These are phyloP conservation scores for Sycon ciliatum DNA, from an alignment of 37 sponge, comb jelly and placozoan genomes.

Conservation along the genomic window DNA sequence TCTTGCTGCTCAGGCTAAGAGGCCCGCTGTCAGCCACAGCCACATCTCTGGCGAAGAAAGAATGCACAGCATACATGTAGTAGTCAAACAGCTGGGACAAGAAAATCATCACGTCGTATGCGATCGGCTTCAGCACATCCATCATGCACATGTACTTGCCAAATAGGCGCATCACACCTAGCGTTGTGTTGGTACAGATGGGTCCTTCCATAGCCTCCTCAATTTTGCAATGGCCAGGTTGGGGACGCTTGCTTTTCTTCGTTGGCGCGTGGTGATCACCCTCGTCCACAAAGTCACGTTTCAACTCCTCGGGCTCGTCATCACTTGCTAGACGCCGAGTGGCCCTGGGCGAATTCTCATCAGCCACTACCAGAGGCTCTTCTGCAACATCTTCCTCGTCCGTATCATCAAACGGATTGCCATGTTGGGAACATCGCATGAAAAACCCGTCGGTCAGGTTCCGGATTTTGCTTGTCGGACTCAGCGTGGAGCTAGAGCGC, in stretches of 20 bases:
- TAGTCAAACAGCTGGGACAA: conserved; percentile 92
- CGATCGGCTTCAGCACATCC: conserved; percentile 78
- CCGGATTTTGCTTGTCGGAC: background rate
- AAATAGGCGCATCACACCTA: conserved; percentile 74
- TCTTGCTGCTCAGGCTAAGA: conserved; percentile 61
- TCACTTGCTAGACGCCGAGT: conserved; percentile 49
- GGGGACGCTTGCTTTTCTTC: background rate
- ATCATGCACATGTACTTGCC: conserved; percentile 97
- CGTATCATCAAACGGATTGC: conserved; percentile 43
- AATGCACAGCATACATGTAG: conserved; percentile 76
- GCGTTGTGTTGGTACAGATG: conserved; percentile 78
- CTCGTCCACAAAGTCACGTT: conserved; percentile 57
- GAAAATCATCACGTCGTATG: conserved; percentile 79
- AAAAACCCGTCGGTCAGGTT: conserved; percentile 26
- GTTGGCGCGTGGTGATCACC: conserved; percentile 16
- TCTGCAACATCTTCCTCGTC: conserved; percentile 60
- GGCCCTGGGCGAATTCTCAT: conserved; percentile 32
- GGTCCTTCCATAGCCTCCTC: conserved; percentile 58
- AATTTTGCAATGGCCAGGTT: background rate
- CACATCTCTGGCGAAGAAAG: background rate
- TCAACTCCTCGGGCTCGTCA: conserved; percentile 47
- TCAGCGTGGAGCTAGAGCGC: background rate
- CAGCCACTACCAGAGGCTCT: background rate
- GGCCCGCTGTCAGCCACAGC: no score
- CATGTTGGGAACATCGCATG: conserved; percentile 23